Percentiles rank a stretch among this genome's conserved stretches.
phyloP scores from a whole-genome alignment of 2,888 invertebrate species.

The Cantharis rustica region DNA sequence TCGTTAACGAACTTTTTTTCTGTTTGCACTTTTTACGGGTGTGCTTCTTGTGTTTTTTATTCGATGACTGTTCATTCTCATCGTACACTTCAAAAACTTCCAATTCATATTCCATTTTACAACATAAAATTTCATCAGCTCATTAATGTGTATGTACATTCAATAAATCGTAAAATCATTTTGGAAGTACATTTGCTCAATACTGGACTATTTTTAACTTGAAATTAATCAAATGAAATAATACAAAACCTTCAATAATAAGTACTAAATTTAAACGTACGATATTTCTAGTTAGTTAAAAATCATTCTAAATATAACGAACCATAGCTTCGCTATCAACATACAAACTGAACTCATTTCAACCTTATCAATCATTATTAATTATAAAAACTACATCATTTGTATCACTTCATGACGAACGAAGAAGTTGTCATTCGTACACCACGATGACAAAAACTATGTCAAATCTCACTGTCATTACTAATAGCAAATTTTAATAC shows the following conservation, averaged over 20 bases:
- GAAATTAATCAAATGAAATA: constrained; percentile 6
- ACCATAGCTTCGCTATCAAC: neutral
- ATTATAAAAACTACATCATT: neutral
- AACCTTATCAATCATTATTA: neutral
- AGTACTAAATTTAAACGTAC: neutral
- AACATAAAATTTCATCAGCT: constrained; percentile 14
- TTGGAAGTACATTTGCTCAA: constrained; percentile 10
- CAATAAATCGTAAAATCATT: constrained; percentile 4
- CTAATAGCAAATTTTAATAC: neutral
- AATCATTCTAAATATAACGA: neutral
- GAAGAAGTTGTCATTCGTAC: neutral
- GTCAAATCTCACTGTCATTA: neutral
- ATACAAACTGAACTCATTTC: neutral
- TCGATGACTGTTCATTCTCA: constrained; percentile 48
- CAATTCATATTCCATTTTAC: constrained; percentile 58
- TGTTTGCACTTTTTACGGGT: constrained; percentile 56
- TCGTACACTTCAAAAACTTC: constrained; percentile 59
- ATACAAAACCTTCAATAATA: neutral
- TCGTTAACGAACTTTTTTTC: constrained; percentile 45
- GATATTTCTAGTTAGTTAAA: neutral
- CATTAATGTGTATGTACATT: neutral
- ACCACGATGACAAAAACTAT: neutral
- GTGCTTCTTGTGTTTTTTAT: constrained; percentile 52
- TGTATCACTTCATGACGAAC: neutral
- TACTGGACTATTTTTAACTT: constrained; percentile 12